Evolutionary conservation across 1,140 invertebrate species (phyloP), one percentile per base, ranked within the genome.

Genomic region (Theocolax elegans): DNA sequence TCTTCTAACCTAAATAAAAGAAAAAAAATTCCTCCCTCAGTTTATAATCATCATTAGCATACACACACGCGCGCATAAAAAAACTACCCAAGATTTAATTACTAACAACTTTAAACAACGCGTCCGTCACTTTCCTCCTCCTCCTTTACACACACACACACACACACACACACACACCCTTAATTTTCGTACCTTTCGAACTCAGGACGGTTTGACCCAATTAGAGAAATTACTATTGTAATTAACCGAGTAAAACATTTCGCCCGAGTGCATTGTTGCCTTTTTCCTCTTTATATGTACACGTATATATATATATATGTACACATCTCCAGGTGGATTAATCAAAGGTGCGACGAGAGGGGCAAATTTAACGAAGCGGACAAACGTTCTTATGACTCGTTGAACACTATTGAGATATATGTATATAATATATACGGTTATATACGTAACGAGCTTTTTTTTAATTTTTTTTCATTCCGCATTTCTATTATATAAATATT

Each of bases 151-250:
- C n/a, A 51, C 6, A 19, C 17, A 12, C 53, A 21, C n/a, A n/a
- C n/a, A n/a, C n/a, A n/a, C n/a, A n/a, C n/a, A n/a, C n/a, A n/a
- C n/a, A n/a, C n/a, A n/a, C n/a, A 29, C 63, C 49, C 27, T 67
- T 58, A 58, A 58, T 67, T 67, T 58, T 8, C 54, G 48, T 58
- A 25, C 21, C 19, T 54, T 40, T 42, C n/a, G 8, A 21, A 3
- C 15, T 12, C 19, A 13, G 13, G 8, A 15, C 53, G 25, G 17
- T 23, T 67, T 75, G 77, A 79, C 74, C 73, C 67, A 77, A 75
- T 77, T 77, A 79, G 64, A 59, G 65, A 71, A 75, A 75, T 74
- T 75, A 68, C 75, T 73, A 76, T 79, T 76, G 75, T 79, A 79
- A 79, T 79, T 76, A 77, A 79, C 63, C 62, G 76, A 72, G 68